A percentile compares a stretch with the other conserved stretches of the same genome.
These are phyloP conservation scores for Galeopterus variegatus DNA, from an alignment of 2,113 vertebrate species.

Conservation along the genomic window DNA sequence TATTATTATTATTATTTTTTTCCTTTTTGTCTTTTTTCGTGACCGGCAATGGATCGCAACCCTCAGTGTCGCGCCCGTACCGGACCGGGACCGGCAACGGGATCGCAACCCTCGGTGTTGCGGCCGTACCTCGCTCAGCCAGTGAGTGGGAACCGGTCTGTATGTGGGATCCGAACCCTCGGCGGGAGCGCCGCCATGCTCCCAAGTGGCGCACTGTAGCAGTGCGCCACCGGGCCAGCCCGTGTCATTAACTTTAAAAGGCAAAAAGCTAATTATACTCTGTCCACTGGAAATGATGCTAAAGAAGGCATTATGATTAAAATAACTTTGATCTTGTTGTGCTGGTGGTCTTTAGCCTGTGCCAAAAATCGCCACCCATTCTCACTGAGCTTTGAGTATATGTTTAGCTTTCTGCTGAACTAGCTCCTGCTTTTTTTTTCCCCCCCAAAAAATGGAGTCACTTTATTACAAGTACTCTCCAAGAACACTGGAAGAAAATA, in stretches of 20 bases:
- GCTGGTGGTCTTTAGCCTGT: background rate
- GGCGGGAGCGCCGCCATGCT: no score
- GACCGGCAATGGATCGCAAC: no score
- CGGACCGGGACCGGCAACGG: no score
- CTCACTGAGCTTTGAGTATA: background rate
- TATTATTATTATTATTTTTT: no score
- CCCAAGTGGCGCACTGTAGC: no score
- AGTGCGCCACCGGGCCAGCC: no score
- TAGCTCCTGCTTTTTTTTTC: background rate
- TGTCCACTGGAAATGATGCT: constrained; percentile 45
- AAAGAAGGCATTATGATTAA: constrained; percentile 26
- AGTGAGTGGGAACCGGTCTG: no score
- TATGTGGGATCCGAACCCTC: no score
- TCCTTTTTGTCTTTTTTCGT: no score
- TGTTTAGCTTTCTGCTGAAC: constrained; percentile 36
- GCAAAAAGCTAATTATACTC: background rate
- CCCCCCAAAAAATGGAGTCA: background rate
- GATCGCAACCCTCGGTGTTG: no score
- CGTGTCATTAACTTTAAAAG: constrained; percentile 63
- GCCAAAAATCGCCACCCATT: background rate
- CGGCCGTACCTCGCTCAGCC: no score
- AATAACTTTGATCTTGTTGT: constrained; percentile 1
- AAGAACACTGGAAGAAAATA: background rate
- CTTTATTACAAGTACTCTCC: background rate
- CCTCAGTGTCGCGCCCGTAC: no score